Evolutionary conservation across 2,888 invertebrate genomes (phyloP).

Genomic region (Epistrophella euchroma): DNA sequence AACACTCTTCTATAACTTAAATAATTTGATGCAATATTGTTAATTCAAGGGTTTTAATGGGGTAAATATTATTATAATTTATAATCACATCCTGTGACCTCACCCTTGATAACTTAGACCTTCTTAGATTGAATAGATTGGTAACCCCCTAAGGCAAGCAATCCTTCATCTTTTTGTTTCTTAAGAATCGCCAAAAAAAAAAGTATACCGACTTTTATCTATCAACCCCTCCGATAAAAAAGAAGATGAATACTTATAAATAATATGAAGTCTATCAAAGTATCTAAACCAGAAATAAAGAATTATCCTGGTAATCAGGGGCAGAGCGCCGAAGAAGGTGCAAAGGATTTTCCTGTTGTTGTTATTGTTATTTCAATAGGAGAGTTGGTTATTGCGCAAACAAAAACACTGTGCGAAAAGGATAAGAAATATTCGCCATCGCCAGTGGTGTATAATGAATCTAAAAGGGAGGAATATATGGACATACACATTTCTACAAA

Average conservation of each 20-base stretch:
- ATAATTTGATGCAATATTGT: conserved; percentile 41
- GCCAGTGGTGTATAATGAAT: conserved; percentile 31
- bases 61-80: conserved; percentile 26
- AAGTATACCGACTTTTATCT: conserved; percentile 20
- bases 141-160: background rate
- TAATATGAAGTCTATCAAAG: conserved; percentile 46
- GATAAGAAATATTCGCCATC: conserved; percentile 48
- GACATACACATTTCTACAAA: conserved; percentile 38
- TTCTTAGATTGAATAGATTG: conserved; percentile 19
- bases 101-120: conserved; percentile 16
- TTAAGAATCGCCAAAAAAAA: conserved; percentile 10
- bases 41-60: conserved; percentile 16
- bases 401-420: conserved; percentile 54
- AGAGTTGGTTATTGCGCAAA: conserved; percentile 47
- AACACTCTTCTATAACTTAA: conserved; percentile 19
- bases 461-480: conserved; percentile 64
- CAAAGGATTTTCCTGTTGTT: conserved; percentile 51
- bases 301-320: conserved; percentile 30
- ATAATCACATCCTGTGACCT: conserved; percentile 36
- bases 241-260: conserved; percentile 28
- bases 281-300: conserved; percentile 56
- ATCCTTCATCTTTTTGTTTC: conserved; percentile 16
- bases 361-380: conserved; percentile 55
- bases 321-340: conserved; percentile 37
- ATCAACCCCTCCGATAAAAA: conserved; percentile 13